A percentile compares a stretch with the other conserved stretches of the same genome.
Conservation (phyloP, 2,113 vertebrate species). For the Prinia subflava region DNA sequence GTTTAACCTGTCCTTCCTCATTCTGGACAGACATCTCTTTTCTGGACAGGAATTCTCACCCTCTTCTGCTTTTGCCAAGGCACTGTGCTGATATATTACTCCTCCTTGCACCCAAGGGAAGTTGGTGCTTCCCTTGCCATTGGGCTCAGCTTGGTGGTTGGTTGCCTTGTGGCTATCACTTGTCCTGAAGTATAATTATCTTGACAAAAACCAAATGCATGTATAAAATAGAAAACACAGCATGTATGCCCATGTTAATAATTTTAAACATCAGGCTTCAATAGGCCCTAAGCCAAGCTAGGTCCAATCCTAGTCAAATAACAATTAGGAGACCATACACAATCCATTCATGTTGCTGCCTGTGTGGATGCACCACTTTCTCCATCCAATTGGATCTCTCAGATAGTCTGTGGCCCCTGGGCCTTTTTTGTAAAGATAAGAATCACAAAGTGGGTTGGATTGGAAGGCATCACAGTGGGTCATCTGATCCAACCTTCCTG, state of each 20-base stretch:
- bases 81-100: not conserved
- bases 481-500: not conserved
- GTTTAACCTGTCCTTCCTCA: not conserved
- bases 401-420: not conserved
- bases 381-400: not conserved
- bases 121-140: not conserved
- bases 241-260: fast-evolving
- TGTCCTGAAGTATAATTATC: not conserved
- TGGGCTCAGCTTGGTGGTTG: not conserved
- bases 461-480: not conserved
- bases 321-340: not conserved
- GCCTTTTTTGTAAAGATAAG: not conserved
- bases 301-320: not conserved
- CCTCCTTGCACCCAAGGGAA: not conserved
- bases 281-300: not conserved
- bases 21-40: not conserved
- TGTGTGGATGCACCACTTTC: not conserved
- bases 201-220: not conserved
- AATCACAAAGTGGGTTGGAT: not conserved
- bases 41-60: not conserved
- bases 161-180: not conserved
- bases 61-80: not conserved
- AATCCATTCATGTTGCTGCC: not conserved
- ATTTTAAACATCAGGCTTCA: not conserved
- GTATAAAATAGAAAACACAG: not conserved